Percentiles rank a stretch among this genome's conserved stretches.
phyloP scores from a whole-genome alignment of 2,797 vertebrate species.

The Jordanella pulchra region DNA sequence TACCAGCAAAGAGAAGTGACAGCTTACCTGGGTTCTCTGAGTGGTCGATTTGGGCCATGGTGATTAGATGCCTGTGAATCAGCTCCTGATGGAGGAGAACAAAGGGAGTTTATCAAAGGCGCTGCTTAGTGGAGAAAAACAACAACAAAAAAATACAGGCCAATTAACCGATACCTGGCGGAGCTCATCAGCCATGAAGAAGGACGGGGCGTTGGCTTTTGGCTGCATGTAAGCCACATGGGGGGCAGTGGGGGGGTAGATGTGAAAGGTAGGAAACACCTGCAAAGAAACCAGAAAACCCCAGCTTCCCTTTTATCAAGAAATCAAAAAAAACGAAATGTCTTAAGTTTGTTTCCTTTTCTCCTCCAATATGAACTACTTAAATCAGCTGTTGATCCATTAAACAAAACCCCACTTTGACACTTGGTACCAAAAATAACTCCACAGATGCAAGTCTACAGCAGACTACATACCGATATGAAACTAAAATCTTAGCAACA shows the following conservation, averaged over 20 bases:
- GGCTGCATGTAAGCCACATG: constrained; percentile 99
- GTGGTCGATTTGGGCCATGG: constrained; percentile 99
- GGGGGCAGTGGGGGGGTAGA: constrained; percentile 96
- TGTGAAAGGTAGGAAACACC: constrained; percentile 99
- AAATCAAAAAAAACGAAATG: constrained; percentile 55
- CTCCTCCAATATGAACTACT: neutral
- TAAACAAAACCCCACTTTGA: neutral
- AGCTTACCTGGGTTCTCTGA: constrained; percentile 93
- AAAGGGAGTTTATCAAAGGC: constrained; percentile 1
- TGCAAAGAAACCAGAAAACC: constrained; percentile 70
- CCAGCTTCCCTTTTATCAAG: constrained; percentile 63
- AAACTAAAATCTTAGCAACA: neutral
- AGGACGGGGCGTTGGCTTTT: constrained; percentile 98
- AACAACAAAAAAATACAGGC: too few species aligned
- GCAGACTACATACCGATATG: neutral
- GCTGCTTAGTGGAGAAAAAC: neutral
- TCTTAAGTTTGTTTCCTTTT: neutral
- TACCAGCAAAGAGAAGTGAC: neutral
- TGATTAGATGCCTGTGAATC: constrained; percentile 98
- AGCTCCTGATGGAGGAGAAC: constrained; percentile 84
- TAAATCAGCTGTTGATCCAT: neutral
- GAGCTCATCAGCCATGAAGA: constrained; percentile 99
- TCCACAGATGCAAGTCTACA: neutral
- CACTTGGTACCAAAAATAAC: neutral
- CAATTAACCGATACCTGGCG: constrained; percentile 85